A percentile compares a stretch with the other conserved stretches of the same genome.
phyloP scores from a whole-genome alignment of 2,888 invertebrate species.

The Acanthosepion lycidas region DNA sequence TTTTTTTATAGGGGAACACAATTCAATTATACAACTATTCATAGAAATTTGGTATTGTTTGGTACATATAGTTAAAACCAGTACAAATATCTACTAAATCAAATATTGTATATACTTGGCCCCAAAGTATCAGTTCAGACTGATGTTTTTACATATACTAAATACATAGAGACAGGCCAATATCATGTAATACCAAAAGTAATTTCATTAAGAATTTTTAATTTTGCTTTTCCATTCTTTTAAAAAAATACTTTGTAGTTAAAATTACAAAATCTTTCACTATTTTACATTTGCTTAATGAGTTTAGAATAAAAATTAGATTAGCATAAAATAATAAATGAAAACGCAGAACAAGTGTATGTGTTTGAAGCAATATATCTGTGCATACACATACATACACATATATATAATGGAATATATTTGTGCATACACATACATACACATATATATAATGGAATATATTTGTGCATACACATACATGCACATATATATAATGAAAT shows the following conservation, averaged over 20 bases:
- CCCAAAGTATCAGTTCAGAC: background rate
- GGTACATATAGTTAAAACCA: background rate
- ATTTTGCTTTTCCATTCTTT: background rate
- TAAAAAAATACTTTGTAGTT: background rate
- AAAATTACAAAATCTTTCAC: slow-evolving; percentile 2
- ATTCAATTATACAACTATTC: background rate
- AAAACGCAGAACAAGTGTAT: no score
- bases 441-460: background rate
- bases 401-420: background rate
- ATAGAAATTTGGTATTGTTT: background rate
- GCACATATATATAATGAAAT: background rate
- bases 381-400: background rate
- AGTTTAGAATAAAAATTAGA: background rate
- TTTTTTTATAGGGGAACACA: no score
- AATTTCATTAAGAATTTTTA: background rate
- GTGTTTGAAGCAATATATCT: background rate
- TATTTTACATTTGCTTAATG: slow-evolving; percentile 11
- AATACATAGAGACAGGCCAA: no score
- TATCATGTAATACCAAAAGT: background rate
- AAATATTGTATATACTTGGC: background rate
- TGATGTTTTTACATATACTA: background rate
- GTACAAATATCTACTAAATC: background rate
- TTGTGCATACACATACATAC: background rate
- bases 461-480: background rate
- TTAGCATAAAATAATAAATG: background rate